Base-by-base conservation (phyloP, 2,888 invertebrate genomes). In the Physocephala rufipes region DNA sequence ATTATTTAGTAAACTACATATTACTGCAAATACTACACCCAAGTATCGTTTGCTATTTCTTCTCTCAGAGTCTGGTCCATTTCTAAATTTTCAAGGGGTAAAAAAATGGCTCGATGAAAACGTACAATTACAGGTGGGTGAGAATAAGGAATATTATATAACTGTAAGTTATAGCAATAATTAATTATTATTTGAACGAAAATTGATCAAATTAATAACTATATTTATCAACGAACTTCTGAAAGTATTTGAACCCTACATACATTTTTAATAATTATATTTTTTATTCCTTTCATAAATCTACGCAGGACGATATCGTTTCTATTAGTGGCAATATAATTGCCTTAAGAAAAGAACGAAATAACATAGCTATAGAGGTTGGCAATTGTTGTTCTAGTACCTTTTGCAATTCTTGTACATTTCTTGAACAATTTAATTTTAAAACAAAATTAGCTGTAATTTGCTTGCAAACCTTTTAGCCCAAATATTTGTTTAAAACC, bases 71-170 rank as follows among this genome's bases (percentile, higher is more conserved):
- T 94, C 93, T 55, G 99, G 99, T 3, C 94, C 96, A 84, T 89
- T 93, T 51, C 87, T 92, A 12, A 99, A 98, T 88, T 99, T 95
- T 84, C 95, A 96, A 85, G 96, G 98, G 0, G 93, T 95, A 55
- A 97, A 97, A 87, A 95, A 96, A 81, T 99, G 97, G 95, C 88
- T 99, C 16, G 98, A 99, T 82, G 91, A 86, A 66, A 86, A 85
- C 76, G 77, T 80, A 1, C 79, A 82, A 67, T 87, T 92, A 75
- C 94, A 93, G 89, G 95, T 95, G 85, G 79, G 55, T 61, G 12
- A 12, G 13, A 36, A 9, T 7, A 36, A 36, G 5, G 4, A 36
- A 36, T 36, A 36, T n/a, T n/a, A n/a, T n/a, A n/a, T n/a, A n/a
- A n/a, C n/a, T n/a, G n/a, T n/a, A n/a, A n/a, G n/a, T n/a, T n/a